These are phyloP conservation scores for Latrodectus geometricus DNA, from an alignment of 1,140 invertebrate genomes.

Conservation along the genomic window DNA sequence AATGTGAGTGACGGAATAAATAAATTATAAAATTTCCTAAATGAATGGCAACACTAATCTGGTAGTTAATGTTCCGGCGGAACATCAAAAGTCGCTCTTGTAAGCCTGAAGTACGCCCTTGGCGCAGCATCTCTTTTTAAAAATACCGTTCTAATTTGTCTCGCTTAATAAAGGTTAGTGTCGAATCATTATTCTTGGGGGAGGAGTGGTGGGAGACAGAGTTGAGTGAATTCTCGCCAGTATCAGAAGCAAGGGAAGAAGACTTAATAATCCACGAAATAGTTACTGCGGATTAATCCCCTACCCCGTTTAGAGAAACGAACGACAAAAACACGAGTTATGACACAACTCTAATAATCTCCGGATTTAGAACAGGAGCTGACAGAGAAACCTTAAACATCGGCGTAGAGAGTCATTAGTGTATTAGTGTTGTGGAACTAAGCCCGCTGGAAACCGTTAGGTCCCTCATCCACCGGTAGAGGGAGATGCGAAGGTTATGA, in stretches of 20 bases:
- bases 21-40: slow-evolving; percentile 12
- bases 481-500: slow-evolving; percentile 24
- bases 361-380: slow-evolving; percentile 7
- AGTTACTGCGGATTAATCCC: slow-evolving; percentile 52
- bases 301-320: slow-evolving; percentile 20
- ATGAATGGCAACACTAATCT: slow-evolving; percentile 37
- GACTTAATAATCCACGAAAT: slow-evolving; percentile 50
- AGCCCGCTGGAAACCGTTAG: slow-evolving; percentile 20
- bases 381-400: slow-evolving; percentile 10
- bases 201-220: too few relatives aligned
- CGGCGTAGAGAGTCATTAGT: slow-evolving; percentile 28
- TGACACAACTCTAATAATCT: slow-evolving; percentile 42
- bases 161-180: slow-evolving; percentile 46
- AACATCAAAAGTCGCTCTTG: background rate
- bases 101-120: slow-evolving; percentile 5
- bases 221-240: background rate
- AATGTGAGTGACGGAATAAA: slow-evolving; percentile 11
- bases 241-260: background rate
- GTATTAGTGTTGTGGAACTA: slow-evolving; percentile 44
- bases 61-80: slow-evolving; percentile 34
- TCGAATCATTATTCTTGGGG: background rate
- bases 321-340: slow-evolving; percentile 53
- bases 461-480: background rate
- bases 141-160: slow-evolving; percentile 51
- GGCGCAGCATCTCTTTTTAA: slow-evolving; percentile 1